Evolutionary conservation across 2,797 vertebrate genomes (phyloP).

Genomic region (Rhinatrema bivittatum): DNA sequence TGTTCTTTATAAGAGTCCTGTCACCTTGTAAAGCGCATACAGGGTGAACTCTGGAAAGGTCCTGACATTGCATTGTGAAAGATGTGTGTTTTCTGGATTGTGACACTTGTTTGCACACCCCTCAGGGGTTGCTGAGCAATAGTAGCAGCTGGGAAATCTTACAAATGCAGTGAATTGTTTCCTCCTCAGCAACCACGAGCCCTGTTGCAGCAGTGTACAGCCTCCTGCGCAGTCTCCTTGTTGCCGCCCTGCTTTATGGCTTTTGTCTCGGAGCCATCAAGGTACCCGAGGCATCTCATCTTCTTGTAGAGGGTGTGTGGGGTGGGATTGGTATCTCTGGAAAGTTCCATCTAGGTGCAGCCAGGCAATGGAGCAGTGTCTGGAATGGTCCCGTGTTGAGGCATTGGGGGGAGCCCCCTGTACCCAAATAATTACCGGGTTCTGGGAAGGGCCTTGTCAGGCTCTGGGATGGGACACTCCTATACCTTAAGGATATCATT

Average conservation of each 20-base stretch:
- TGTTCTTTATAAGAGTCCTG: too few relatives aligned
- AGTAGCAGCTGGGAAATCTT: too few relatives aligned
- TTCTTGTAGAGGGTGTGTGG: too few relatives aligned
- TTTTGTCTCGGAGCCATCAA: constrained; percentile 83
- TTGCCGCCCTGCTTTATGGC: constrained; percentile 75
- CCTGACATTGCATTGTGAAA: too few relatives aligned
- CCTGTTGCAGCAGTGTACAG: constrained; percentile 80
- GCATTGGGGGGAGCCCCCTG: background rate
- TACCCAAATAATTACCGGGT: background rate
- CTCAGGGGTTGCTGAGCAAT: too few relatives aligned
- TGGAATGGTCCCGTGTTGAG: background rate
- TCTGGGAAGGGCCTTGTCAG: background rate
- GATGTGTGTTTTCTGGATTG: too few relatives aligned
- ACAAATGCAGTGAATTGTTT: too few relatives aligned
- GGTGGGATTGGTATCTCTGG: background rate
- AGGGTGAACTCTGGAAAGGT: too few relatives aligned
- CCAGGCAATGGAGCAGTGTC: background rate
- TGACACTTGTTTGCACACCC: too few relatives aligned
- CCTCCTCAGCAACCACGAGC: constrained; percentile 74
- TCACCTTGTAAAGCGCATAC: too few relatives aligned
- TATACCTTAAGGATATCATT: background rate
- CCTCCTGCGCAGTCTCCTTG: constrained; percentile 72
- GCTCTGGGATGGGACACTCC: too few relatives aligned
- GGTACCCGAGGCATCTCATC: too few relatives aligned
- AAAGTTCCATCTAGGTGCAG: background rate